Evolutionary conservation across 1,140 invertebrate genomes (phyloP), one percentile per base, ranked within the genome.

Genomic region (Bombus ignitus): DNA sequence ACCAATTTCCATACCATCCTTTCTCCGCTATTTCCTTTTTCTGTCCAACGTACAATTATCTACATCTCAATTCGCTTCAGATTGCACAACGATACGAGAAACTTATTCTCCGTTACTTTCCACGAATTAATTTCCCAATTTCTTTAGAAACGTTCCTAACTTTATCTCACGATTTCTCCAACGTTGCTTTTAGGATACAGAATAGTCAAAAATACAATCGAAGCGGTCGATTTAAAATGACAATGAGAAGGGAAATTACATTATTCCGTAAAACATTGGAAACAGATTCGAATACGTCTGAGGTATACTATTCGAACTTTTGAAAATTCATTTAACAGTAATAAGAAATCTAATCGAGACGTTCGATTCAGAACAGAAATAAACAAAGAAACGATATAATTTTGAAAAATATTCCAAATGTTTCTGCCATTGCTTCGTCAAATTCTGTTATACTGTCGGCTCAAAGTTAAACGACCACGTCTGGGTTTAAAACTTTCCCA

Each of bases 311-410:
- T 18, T 22, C 47, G 18, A 1, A 0, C 0, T 13, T 4, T 5
- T n/a, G 10, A n/a, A 0, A 13, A 62, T 62, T n/a, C 28, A 2
- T 12, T 12, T n/a, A 5, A n/a, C 28, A 0, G 28, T 2, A 22
- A 62, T 62, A 13, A 4, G 12, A 28, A 9, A 62, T 53, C 47
- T 22, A 0, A 8, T 53, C 1, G 18, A 8, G 18, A 8, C 47
- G 47, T 62, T 62, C 59, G 12, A 62, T 62, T 4, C 13, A 4
- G 3, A 12, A n/a, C 10, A 28, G 59, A 62, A 9, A 28, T 28
- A 62, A 12, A 12, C 1, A n/a, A 62, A 62, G 28, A 13, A 13
- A 12, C 25, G 10, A n/a, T 12, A n/a, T 1, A n/a, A 62, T 5
- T 13, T 12, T 3, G 25, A n/a, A n/a, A 0, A n/a, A n/a, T n/a